Base-by-base conservation (phyloP, 2,888 invertebrate genomes). In the Mythimna loreyi region DNA sequence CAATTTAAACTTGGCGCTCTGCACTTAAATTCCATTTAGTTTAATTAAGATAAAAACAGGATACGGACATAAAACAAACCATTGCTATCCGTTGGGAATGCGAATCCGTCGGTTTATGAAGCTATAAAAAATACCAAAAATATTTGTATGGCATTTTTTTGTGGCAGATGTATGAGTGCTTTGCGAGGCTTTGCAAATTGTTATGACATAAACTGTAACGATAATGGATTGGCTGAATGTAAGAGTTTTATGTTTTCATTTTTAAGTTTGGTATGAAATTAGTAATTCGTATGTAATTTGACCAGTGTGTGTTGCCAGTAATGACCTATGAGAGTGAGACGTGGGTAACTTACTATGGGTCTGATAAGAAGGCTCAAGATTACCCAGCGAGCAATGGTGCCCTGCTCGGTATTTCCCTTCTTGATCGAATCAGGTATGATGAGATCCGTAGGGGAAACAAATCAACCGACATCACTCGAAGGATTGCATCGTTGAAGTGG, bases 31-130 rank as follows among this genome's bases (percentile, higher is more conserved):
- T 62, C 36, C 28, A 63, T 69, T 76, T 76, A 69, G 1, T 63
- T 64, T 64, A 81, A 81, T 77, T 77, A 64, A 0, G 9, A n/a
- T 81, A 76, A 81, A 70, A 77, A 77, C 78, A 45, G 71, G 47
- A 59, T 45, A 81, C 56, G 43, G 16, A 23, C 28, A 36, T 57
- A 56, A 23, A 61, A 25, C 6, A 13, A 50, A 63, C 58, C 50
- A 43, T 67, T 75, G 25, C 28, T 61, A 67, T 67, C 60, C 53
- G 53, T 33, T 40, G 23, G 13, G 62, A 69, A 76, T 76, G 57
- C 43, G 60, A 69, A 76, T 68, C 52, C 49, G 56, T 59, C 62
- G 28, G 47, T 56, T 13, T 58, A 62, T 63, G 28, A 4, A 76
- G 71, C 49, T 16, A 64, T 76, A 58, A 76, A 61, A 76, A 56